phyloP scores from a whole-genome alignment of 2,888 invertebrate species.

The Thereva nobilitata region DNA sequence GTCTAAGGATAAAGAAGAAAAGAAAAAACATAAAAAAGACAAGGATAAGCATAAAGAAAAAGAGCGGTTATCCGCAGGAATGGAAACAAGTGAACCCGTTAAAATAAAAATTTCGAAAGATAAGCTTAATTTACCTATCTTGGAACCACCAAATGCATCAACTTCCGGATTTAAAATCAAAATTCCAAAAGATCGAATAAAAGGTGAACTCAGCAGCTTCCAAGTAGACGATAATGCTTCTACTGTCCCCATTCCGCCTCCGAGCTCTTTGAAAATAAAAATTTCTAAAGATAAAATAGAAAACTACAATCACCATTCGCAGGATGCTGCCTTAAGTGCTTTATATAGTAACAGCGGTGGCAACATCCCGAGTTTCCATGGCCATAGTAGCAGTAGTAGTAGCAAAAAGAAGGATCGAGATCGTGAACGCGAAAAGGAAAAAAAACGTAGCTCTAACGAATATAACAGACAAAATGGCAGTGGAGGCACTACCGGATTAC shows the following conservation, averaged over 20 bases:
- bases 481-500: constrained; percentile 36
- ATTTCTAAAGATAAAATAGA: constrained; percentile 76
- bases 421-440: constrained; percentile 53
- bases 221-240: constrained; percentile 34
- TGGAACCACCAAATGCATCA: constrained; percentile 47
- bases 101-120: constrained; percentile 68
- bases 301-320: constrained; percentile 51
- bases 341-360: constrained; percentile 37
- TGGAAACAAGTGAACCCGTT: constrained; percentile 44
- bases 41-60: constrained; percentile 60
- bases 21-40: constrained; percentile 74
- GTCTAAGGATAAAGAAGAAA: constrained; percentile 71
- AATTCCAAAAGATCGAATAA: constrained; percentile 76
- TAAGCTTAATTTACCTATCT: constrained; percentile 57
- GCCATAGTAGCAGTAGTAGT: constrained; percentile 39
- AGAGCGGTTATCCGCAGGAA: constrained; percentile 34
- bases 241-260: constrained; percentile 41
- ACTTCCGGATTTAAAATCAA: constrained; percentile 73
- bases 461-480: constrained; percentile 51
- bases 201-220: constrained; percentile 57
- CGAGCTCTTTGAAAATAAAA: constrained; percentile 72
- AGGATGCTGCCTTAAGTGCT: constrained; percentile 38
- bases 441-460: constrained; percentile 51
- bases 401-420: constrained; percentile 55
- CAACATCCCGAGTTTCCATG: constrained; percentile 31